A percentile compares a stretch with the other conserved stretches of the same genome.
These are phyloP conservation scores for Nudaria mundana DNA, from an alignment of 2,888 invertebrate species.

Conservation along the genomic window DNA sequence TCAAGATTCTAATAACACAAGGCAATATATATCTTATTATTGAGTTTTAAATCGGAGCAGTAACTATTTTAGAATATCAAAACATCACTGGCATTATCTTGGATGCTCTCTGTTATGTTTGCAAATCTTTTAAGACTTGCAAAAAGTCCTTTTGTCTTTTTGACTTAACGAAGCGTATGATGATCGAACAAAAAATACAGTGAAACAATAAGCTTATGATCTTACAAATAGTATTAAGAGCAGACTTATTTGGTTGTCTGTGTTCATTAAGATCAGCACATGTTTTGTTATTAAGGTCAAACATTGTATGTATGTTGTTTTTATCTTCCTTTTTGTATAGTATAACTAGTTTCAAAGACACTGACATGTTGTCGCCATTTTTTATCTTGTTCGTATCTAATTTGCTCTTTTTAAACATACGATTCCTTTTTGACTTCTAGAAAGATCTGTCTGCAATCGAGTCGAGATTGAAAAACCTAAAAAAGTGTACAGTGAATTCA, in stretches of 20 bases:
- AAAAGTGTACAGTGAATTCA: too few species aligned
- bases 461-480: too few species aligned
- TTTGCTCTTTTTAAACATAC: too few species aligned
- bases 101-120: slow-evolving; percentile 40
- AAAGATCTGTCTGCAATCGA: too few species aligned
- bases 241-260: slow-evolving; percentile 29
- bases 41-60: slow-evolving; percentile 15
- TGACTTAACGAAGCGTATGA: slow-evolving; percentile 47
- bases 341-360: slow-evolving; percentile 6
- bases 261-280: slow-evolving; percentile 32
- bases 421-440: too few species aligned
- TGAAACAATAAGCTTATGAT: slow-evolving; percentile 35
- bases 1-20: slow-evolving; percentile 16
- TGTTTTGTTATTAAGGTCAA: slow-evolving; percentile 28
- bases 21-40: slow-evolving; percentile 16
- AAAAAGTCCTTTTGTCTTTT: slow-evolving; percentile 51
- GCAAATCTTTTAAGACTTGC: slow-evolving; percentile 46
- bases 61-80: slow-evolving; percentile 28
- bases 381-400: slow-evolving; percentile 2
- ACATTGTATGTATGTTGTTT: slow-evolving; percentile 9
- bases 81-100: slow-evolving; percentile 41
- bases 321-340: slow-evolving; percentile 4
- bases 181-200: slow-evolving; percentile 39
- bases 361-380: slow-evolving; percentile 1
- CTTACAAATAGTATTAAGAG: slow-evolving; percentile 28